phyloP scores from a whole-genome alignment of 2,888 invertebrate species.

The Xestia sexstrigata region DNA sequence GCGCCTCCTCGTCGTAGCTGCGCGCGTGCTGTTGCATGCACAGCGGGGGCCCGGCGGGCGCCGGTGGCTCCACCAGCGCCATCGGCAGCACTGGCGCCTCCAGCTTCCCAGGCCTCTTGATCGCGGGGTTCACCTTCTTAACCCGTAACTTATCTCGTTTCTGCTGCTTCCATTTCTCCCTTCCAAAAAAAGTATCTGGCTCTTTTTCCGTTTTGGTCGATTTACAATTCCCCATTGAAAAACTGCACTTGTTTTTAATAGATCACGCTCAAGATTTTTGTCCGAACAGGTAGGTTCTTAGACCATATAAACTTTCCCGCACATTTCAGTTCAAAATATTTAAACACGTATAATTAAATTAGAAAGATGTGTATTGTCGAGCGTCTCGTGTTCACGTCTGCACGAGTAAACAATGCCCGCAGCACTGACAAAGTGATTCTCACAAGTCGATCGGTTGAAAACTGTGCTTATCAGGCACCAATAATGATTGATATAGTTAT shows the following conservation, averaged over 20 bases:
- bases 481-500: constrained; percentile 78
- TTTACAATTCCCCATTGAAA: constrained; percentile 85
- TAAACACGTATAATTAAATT: constrained; percentile 24
- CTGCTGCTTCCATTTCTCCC: constrained; percentile 83
- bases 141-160: constrained; percentile 80
- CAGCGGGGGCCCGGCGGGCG: constrained; percentile 66
- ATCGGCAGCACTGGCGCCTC: constrained; percentile 73
- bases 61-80: constrained; percentile 69
- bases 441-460: constrained; percentile 73
- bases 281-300: constrained; percentile 15
- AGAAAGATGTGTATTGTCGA: constrained; percentile 13
- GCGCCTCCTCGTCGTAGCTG: constrained; percentile 89
- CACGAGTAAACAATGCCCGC: constrained; percentile 69
- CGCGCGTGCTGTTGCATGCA: constrained; percentile 78
- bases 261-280: constrained; percentile 16
- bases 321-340: constrained; percentile 62
- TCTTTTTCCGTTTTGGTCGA: constrained; percentile 84
- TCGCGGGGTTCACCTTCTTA: constrained; percentile 73
- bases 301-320: constrained; percentile 30
- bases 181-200: constrained; percentile 85
- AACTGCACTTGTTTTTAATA: constrained; percentile 36
- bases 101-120: constrained; percentile 76
- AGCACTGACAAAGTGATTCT: constrained; percentile 76
- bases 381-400: constrained; percentile 60
- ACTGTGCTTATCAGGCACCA: constrained; percentile 78